Percentiles rank a stretch among this genome's conserved stretches.
Conservation (phyloP, 1,140 invertebrate species). For the Saccostrea cuccullata region DNA sequence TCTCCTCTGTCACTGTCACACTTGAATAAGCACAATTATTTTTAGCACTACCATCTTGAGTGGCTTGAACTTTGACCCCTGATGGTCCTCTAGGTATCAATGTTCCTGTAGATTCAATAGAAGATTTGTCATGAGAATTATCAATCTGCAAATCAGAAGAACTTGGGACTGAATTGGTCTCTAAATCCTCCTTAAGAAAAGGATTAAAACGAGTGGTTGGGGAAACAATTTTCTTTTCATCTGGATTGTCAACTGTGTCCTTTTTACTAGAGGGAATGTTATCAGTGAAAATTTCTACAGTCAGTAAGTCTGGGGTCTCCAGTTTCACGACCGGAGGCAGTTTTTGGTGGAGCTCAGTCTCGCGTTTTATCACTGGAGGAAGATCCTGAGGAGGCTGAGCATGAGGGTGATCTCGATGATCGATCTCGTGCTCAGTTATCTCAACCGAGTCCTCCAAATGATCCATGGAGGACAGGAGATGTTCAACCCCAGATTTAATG, state of each 20-base stretch:
- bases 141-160: constrained; percentile 21
- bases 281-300: constrained; percentile 61
- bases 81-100: constrained; percentile 27
- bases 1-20: not conserved
- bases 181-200: constrained; percentile 51
- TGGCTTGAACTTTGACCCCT: not conserved
- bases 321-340: constrained; percentile 68
- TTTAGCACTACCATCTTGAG: not conserved
- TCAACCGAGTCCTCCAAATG: constrained; percentile 40
- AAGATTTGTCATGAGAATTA: constrained; percentile 13
- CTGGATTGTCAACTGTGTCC: not conserved
- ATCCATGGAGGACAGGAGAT: constrained; percentile 47
- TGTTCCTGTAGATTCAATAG: not conserved
- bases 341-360: constrained; percentile 35
- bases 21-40: not conserved
- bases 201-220: constrained; percentile 49
- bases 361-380: constrained; percentile 48
- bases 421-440: constrained; percentile 34
- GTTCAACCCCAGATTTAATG: constrained; percentile 17
- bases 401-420: constrained; percentile 21
- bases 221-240: not conserved
- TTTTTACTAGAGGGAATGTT: not conserved
- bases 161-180: not conserved
- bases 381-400: constrained; percentile 26
- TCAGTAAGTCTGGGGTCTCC: constrained; percentile 64